Evolutionary conservation across 2,888 invertebrate species (phyloP).

Genomic region (Ferrisia virgata): DNA sequence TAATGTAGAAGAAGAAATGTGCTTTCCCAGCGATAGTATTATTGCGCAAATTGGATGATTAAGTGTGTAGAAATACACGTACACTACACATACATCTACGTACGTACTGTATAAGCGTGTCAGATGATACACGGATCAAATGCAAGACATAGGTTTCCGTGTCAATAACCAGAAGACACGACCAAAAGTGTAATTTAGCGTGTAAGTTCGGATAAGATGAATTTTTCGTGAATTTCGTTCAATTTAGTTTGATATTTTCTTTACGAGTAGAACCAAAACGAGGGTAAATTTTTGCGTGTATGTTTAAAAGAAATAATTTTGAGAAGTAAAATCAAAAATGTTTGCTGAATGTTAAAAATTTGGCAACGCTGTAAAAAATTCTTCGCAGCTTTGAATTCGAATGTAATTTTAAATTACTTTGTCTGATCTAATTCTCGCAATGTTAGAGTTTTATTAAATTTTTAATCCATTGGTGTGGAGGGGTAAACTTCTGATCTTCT

Average conservation of each 20-base stretch:
- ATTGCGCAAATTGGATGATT: slow-evolving; percentile 23
- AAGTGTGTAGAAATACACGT: not conserved
- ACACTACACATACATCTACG: too few relatives aligned
- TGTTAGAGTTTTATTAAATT: too few relatives aligned
- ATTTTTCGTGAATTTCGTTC: too few relatives aligned
- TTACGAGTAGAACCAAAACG: too few relatives aligned
- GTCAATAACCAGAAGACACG: slow-evolving; percentile 9
- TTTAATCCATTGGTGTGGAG: too few relatives aligned
- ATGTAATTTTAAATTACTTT: too few relatives aligned
- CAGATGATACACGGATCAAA: slow-evolving; percentile 10
- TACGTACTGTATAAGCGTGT: slow-evolving; percentile 29
- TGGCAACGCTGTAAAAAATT: too few relatives aligned
- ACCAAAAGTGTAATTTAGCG: not conserved
- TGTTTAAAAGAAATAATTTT: not conserved
- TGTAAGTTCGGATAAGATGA: not conserved
- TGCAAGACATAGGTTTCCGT: slow-evolving; percentile 3
- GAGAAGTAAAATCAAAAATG: not conserved
- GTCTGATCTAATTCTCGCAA: too few relatives aligned
- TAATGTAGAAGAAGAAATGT: not conserved
- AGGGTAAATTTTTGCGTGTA: not conserved
- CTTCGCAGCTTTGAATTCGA: too few relatives aligned
- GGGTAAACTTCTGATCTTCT: too few relatives aligned
- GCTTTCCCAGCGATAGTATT: slow-evolving; percentile 21
- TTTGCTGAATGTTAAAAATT: too few relatives aligned
- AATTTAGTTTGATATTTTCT: not conserved